These are phyloP conservation scores for Pempheris klunzingeri DNA, from an alignment of 2,797 vertebrate species.

Conservation along the genomic window DNA sequence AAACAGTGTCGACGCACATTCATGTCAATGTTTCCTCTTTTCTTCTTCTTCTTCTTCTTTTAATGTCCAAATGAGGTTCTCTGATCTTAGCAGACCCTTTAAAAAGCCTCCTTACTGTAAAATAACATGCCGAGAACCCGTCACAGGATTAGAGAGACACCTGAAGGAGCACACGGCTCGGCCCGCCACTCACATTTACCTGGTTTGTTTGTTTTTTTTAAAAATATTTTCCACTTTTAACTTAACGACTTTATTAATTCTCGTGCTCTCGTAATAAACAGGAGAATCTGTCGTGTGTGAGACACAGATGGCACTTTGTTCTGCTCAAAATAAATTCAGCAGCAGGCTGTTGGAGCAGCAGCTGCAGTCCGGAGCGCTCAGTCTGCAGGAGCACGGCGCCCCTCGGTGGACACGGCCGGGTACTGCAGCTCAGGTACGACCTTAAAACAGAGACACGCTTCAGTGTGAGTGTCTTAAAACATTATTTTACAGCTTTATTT, in stretches of 20 bases:
- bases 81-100: background rate
- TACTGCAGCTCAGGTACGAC: background rate
- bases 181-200: background rate
- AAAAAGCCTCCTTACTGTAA: too few relatives aligned
- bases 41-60: too few relatives aligned
- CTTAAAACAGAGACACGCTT: background rate
- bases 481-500: too few relatives aligned
- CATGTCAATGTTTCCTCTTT: background rate
- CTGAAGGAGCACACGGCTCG: background rate
- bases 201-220: background rate
- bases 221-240: background rate
- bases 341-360: background rate
- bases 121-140: background rate
- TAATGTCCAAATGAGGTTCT: too few relatives aligned
- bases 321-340: constrained; percentile 17
- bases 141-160: background rate
- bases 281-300: constrained; percentile 13
- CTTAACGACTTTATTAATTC: constrained; percentile 33
- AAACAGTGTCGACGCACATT: background rate
- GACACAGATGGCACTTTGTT: constrained; percentile 51
- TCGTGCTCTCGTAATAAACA: background rate
- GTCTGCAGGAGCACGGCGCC: constrained; percentile 26
- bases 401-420: background rate
- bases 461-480: too few relatives aligned
- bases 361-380: background rate